A percentile compares a stretch with the other conserved stretches of the same genome.
Conservation (phyloP, 2,888 invertebrate species). For the Elmis aenea region DNA sequence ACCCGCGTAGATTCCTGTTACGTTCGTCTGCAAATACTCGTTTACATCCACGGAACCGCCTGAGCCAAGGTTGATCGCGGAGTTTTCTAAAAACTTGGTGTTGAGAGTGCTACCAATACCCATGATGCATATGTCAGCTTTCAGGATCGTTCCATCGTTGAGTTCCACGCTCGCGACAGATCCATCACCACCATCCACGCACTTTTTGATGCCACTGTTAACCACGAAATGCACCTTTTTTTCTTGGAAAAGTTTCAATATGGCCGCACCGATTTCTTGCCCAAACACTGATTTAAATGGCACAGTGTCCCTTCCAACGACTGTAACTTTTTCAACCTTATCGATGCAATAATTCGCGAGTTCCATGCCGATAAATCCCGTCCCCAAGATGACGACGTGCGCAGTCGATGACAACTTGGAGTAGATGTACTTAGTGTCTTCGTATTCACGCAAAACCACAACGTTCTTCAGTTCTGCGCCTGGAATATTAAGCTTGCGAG, state of each 20-base stretch:
- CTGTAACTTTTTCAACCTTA: conserved; percentile 75
- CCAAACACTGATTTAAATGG: conserved; percentile 72
- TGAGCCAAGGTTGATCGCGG: conserved; percentile 61
- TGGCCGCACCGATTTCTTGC: conserved; percentile 65
- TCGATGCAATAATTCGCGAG: conserved; percentile 70
- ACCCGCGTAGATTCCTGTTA: conserved; percentile 77
- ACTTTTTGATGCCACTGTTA: conserved; percentile 58
- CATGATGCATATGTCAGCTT: conserved; percentile 76
- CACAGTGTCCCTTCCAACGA: conserved; percentile 63
- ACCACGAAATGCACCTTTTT: conserved; percentile 75
- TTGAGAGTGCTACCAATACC: conserved; percentile 80
- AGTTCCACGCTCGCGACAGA: conserved; percentile 65
- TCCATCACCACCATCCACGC: conserved; percentile 55
- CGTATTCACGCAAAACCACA: conserved; percentile 66
- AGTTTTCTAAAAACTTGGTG: conserved; percentile 74
- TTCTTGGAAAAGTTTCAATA: conserved; percentile 66
- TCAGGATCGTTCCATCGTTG: conserved; percentile 60
- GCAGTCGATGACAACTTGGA: conserved; percentile 58
- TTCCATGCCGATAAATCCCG: conserved; percentile 93
- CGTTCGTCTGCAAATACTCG: conserved; percentile 72
- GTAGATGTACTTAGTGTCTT: conserved; percentile 65
- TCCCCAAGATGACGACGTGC: conserved; percentile 80
- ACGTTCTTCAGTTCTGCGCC: conserved; percentile 68
- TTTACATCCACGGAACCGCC: conserved; percentile 63
- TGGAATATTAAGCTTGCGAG: conserved; percentile 61